phyloP scores from a whole-genome alignment of 1,140 invertebrate genomes.

The Idris sp. region DNA sequence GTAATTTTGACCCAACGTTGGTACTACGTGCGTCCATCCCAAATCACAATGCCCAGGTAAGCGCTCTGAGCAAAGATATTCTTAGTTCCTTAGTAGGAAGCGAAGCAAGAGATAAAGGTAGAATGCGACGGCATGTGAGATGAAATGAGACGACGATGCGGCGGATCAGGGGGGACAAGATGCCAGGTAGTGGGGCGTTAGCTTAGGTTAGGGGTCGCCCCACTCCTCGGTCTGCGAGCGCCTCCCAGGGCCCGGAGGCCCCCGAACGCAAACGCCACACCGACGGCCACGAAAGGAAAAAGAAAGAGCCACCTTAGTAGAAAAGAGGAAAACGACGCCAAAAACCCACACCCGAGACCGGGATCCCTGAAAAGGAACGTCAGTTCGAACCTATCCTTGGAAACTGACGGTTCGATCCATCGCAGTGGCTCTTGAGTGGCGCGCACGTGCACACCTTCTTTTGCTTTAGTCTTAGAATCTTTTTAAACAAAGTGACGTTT shows the following conservation, averaged over 20 bases:
- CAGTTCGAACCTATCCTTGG: constrained; percentile 78
- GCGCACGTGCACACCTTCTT: constrained; percentile 33
- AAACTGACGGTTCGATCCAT: constrained; percentile 70
- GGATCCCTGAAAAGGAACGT: constrained; percentile 70
- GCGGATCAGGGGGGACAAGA: constrained; percentile 19
- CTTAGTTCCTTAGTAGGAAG: constrained; percentile 62
- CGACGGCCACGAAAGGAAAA: constrained; percentile 67
- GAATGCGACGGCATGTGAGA: constrained; percentile 8
- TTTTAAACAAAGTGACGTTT: too few relatives aligned
- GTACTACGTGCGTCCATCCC: constrained; percentile 12
- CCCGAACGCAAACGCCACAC: constrained; percentile 68
- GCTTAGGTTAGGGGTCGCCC: constrained; percentile 70
- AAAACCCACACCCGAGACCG: constrained; percentile 74
- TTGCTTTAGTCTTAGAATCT: too few relatives aligned
- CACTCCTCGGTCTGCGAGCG: constrained; percentile 61
- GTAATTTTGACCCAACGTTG: constrained; percentile 35
- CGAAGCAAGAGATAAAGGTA: constrained; percentile 17
- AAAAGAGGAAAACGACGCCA: constrained; percentile 69
- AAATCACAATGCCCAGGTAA: constrained; percentile 41
- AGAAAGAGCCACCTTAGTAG: constrained; percentile 43
- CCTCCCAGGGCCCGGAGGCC: constrained; percentile 73
- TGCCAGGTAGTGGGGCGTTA: constrained; percentile 67
- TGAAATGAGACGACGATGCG: constrained; percentile 2
- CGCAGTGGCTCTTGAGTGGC: constrained; percentile 26
- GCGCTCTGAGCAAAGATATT: constrained; percentile 38